Conservation (phyloP, 1,140 invertebrate species). For the Octopus bimaculoides region DNA sequence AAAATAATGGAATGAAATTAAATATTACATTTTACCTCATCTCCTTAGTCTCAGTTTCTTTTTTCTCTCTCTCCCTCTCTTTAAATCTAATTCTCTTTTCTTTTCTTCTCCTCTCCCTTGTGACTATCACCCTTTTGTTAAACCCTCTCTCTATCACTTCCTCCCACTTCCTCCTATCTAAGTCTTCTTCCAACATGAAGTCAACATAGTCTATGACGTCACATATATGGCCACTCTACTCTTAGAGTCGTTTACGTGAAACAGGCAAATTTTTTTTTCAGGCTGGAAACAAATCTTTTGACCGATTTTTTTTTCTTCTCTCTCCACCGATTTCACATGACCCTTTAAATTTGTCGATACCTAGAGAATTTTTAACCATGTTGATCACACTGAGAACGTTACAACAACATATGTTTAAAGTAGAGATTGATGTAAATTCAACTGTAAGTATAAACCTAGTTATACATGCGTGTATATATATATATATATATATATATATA, state of each 20-base stretch:
- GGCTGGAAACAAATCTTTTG: background rate
- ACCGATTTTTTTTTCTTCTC: background rate
- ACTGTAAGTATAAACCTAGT: background rate
- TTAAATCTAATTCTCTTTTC: no score
- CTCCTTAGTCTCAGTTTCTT: no score
- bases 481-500: no score
- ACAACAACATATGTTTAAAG: constrained; percentile 13
- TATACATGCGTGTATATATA: no score
- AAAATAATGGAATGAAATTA: no score
- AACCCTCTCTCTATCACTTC: background rate
- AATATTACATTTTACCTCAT: no score
- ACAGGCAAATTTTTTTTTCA: background rate
- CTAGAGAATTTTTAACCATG: constrained; percentile 5
- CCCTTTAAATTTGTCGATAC: background rate
- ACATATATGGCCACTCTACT: background rate
- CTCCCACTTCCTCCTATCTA: background rate
- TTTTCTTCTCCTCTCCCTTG: no score
- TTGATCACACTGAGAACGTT: constrained; percentile 13
- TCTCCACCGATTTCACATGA: background rate
- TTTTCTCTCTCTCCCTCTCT: background rate
- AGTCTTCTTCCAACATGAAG: constrained; percentile 3
- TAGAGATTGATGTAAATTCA: constrained; percentile 9
- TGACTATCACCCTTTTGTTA: no score
- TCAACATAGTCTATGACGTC: constrained; percentile 5
- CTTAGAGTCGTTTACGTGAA: constrained; percentile 3